Base-by-base conservation (phyloP, 2,888 invertebrate genomes). In the Nebria salina region DNA sequence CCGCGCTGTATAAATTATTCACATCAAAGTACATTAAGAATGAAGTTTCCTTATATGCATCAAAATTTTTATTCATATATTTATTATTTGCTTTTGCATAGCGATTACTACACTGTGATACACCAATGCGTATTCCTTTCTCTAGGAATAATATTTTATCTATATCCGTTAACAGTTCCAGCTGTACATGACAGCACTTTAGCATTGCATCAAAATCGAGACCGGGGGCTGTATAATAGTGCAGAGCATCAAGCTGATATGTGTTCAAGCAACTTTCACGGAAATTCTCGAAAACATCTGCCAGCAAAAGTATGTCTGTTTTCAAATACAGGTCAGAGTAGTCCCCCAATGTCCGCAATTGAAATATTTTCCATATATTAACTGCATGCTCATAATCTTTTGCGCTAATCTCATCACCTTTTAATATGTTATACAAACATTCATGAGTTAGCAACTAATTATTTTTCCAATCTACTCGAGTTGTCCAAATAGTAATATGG, bases 251-350 rank as follows among this genome's bases (percentile, higher is more conserved):
- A 7, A 66, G 66, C 0, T 20, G 15, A 66, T 66, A 66, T 66
- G 66, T 76, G 84, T 85, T n/a, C 83, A 68, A 20, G 77, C 76
- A 73, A 85, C 73, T 81, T 43, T 43, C 43, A 43, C 43, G 43
- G 43, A 86, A 86, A 78, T 86, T 85, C 83, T 86, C 84, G 83
- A 86, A 86, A 34, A 85, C 80, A 82, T 86, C 86, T 34, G 85
- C 78, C 7, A 86, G 77, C 9, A 86, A 42, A 1, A 85, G 42
- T 15, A 85, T 84, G 83, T 86, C 84, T 20, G 84, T 84, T 82
- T 84, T 84, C 5, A 86, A 34, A 78, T 86, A 86, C 5, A 86
- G 11, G 15, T 86, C 84, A 0, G 83, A 83, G 74, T 86, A 87
- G 73, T 85, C 85, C 4, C 84, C 85, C 7, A 86, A 65, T 2